Evolutionary conservation across 2,113 vertebrate genomes (phyloP), one percentile per base, ranked within the genome.

Genomic region (Haemorhous mexicanus): DNA sequence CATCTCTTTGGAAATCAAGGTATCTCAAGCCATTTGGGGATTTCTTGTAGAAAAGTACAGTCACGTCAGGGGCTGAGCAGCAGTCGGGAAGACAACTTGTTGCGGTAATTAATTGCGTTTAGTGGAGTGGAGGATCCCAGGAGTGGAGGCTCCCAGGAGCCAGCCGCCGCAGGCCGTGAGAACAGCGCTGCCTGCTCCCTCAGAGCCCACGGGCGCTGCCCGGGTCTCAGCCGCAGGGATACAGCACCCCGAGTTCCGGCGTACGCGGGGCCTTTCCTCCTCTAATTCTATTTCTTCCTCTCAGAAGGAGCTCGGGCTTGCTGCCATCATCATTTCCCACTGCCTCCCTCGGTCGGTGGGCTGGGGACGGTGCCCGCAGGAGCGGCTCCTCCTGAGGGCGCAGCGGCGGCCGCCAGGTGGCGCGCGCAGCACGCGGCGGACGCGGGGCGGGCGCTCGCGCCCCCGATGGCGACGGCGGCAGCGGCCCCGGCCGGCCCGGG

Each of bases 291-390:
- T 4, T 37, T 19, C 20, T 28, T 7, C 2, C 14, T 11, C 62
- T 49, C 76, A 50, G 66, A 14, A 13, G 2, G 39, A 8, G 41
- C 18, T 46, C 5, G 10, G 39, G n/a, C 28, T 73, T 14, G 7
- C 37, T 9, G 44, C 55, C 16, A 0, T 6, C 2, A 0, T 1
- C 3, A 0, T 17, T 20, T 28, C 13, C 46, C 19, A 0, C 49
- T 0, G 33, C 17, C 10, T 35, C 44, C 3, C n/a, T 11, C 41
- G 0, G 16, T 1, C 32, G 15, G 22, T 0, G 72, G 4, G 30
- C 1, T 2, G 13, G 22, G 26, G 9, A 9, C 11, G 21, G n/a
- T 1, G 20, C 14, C 30, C 20, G 15, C 24, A 2, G 39, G 4
- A 39, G 43, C 52, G 32, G 50, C 35, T 26, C 16, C 16, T 10